Base-by-base conservation (phyloP, 2,888 invertebrate species). In the Spatulosminthurus flaviceps region DNA sequence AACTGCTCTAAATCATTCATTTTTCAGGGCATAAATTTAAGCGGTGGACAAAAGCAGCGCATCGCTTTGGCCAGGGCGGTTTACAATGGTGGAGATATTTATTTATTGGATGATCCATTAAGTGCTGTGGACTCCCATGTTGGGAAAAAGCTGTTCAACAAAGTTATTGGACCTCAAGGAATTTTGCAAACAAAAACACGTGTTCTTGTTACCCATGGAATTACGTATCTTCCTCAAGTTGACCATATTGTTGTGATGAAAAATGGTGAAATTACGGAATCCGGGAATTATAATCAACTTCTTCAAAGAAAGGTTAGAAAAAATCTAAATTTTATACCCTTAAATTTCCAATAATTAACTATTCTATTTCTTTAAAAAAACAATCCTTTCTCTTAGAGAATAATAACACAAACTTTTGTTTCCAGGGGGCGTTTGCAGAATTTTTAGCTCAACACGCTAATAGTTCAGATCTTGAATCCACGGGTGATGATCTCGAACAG, bases 191-290 rank as follows among this genome's bases (percentile, higher is more conserved):
- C 83, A n/a, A 86, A 91, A 89, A 97, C 98, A 0, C 91, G 98
- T 81, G 89, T 99, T 71, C 90, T 98, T 86, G 98, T 98, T 28
- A 99, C 98, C 0, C 98, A 99, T 88, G 94, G 95, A 84, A 93
- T 98, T 77, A 94, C 95, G 16, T 97, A 95, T 89, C 90, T 98
- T 84, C 94, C 96, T 0, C 92, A 94, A 80, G 89, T 89, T 11
- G 90, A 90, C 83, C 82, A 86, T 34, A 88, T 90, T 78, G 82
- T 89, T 19, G 89, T 90, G 0, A 83, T 90, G 81, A 86, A 86
- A 22, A 87, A 88, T 72, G 90, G 89, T 0, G 81, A 80, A 28
- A 88, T 90, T 29, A 87, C 88, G 11, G 90, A 90, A 84, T 79
- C 82, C 11, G 90, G 90, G 4, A 87, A 87, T 1, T 90, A 89